Conservation (phyloP, 2,888 invertebrate species). For the Amphiduros pacificus region DNA sequence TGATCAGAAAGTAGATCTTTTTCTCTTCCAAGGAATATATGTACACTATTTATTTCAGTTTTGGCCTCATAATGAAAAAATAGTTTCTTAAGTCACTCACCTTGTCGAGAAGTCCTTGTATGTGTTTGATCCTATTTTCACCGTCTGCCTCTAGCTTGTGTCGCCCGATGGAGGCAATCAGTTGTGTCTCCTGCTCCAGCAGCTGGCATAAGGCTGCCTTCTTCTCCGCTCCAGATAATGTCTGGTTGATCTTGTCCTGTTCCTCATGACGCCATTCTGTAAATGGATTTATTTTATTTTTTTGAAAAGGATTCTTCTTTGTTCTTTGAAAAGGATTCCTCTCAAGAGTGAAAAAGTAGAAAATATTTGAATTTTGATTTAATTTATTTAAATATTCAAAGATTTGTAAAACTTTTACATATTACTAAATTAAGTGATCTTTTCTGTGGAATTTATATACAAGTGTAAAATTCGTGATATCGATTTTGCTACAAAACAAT, state of each 20-base stretch:
- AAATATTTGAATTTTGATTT: no score
- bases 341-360: no score
- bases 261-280: constrained; percentile 59
- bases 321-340: no score
- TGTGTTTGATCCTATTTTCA: constrained; percentile 50
- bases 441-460: background rate
- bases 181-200: constrained; percentile 59
- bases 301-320: no score
- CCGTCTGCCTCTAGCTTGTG: constrained; percentile 54
- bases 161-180: constrained; percentile 58
- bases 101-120: constrained; percentile 56
- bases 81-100: constrained; percentile 28
- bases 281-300: no score
- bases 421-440: background rate
- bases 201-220: constrained; percentile 61
- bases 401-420: no score
- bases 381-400: no score
- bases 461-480: background rate
- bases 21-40: no score
- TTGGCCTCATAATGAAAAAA: no score
- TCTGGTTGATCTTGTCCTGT: constrained; percentile 52
- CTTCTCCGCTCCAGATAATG: constrained; percentile 55
- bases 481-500: background rate
- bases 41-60: no score
- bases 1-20: no score